Evolutionary conservation across 2,888 invertebrate genomes (phyloP).

Genomic region (Cephus pulcher): DNA sequence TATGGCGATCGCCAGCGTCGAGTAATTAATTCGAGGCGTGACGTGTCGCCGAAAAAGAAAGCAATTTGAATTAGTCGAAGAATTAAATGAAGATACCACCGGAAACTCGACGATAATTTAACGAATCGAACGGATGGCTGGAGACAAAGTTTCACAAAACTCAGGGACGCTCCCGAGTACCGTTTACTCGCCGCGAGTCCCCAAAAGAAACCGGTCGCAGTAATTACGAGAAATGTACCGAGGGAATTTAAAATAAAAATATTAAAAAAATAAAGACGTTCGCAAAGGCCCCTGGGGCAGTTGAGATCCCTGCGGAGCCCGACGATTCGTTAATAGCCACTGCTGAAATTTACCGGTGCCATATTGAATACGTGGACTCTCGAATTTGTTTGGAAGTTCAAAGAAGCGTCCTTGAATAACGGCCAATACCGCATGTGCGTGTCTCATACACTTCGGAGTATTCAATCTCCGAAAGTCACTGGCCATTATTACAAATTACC

Average conservation of each 20-base stretch:
- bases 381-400: neutral
- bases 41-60: neutral
- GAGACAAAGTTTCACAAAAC: neutral
- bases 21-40: neutral
- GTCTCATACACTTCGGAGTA: neutral
- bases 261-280: neutral
- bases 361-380: neutral
- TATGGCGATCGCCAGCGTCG: neutral
- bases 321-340: neutral
- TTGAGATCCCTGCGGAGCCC: neutral
- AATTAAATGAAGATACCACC: neutral
- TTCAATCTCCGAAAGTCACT: neutral
- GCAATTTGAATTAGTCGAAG: neutral
- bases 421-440: neutral
- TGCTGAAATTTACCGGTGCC: neutral
- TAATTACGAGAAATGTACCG: conserved; percentile 35
- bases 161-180: conserved; percentile 2
- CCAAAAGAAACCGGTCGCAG: conserved; percentile 46
- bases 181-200: neutral
- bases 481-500: neutral
- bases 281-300: neutral
- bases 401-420: neutral
- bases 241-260: conserved; percentile 7
- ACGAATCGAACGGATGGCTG: neutral
- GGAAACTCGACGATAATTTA: neutral